Conservation (phyloP, 2,888 invertebrate genomes). For the Euplagia quadripunctaria region DNA sequence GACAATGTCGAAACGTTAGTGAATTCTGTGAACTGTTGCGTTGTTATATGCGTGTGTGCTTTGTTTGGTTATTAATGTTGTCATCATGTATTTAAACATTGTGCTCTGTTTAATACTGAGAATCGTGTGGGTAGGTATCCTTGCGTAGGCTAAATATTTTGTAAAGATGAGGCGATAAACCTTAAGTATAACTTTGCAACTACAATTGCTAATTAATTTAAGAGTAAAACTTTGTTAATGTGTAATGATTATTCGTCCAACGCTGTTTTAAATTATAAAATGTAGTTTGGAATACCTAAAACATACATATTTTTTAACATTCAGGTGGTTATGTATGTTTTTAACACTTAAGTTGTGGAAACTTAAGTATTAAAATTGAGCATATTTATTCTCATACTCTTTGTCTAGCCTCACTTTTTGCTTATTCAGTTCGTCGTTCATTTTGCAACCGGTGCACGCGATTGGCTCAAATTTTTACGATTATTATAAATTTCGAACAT, state of each 20-base stretch:
- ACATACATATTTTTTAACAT: no score
- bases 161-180: no score
- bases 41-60: constrained; percentile 20
- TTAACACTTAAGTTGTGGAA: constrained; percentile 12
- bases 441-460: constrained; percentile 46
- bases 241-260: no score
- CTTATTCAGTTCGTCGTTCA: constrained; percentile 45
- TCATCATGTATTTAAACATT: background rate
- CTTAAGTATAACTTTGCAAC: no score
- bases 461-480: constrained; percentile 51
- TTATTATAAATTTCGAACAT: constrained; percentile 51
- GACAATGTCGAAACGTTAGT: constrained; percentile 49
- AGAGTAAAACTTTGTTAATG: no score
- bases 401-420: constrained; percentile 29
- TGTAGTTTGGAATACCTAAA: no score
- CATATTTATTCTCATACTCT: constrained; percentile 34
- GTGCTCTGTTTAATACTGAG: background rate
- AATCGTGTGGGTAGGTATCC: background rate
- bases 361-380: constrained; percentile 10
- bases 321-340: no score
- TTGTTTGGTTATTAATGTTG: constrained; percentile 14
- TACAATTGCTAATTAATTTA: no score
- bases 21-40: constrained; percentile 22
- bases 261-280: no score
- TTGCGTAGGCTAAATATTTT: no score